Base-by-base conservation (phyloP, 2,113 vertebrate genomes). In the Shinisaurus crocodilurus region DNA sequence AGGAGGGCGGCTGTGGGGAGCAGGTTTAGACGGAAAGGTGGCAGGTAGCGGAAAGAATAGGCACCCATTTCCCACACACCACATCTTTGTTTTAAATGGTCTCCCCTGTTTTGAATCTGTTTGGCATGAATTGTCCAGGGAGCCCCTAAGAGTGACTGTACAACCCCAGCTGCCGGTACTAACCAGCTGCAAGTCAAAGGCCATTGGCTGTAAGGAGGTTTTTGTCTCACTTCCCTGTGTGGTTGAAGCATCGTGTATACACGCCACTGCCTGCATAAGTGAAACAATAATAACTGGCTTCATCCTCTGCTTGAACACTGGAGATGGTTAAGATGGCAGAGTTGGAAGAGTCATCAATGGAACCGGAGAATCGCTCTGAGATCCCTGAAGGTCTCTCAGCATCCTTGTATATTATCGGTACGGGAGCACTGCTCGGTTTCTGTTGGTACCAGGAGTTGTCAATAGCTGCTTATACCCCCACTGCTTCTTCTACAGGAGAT, bases 391-490 rank as follows among this genome's bases (percentile, higher is more conserved):
- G 37, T 40, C 27, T 45, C 0, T 48, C 0, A 16, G 9, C 25
- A 34, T 57, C 3, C 0, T 5, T 0, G 3, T 86, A 74, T 34
- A 75, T 86, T 18, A 86, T 34, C 23, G 23, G 1, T 0, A 2
- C 0, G 2, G 74, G 90, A 29, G 69, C 0, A 23, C 40, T 6
- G 4, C 79, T 85, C 0, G 12, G 60, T 37, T 8, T 48, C 85
- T 95, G 85, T 27, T 94, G 94, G 60, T 83, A 90, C 90, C 93
- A 92, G 50, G 4, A 0, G 34, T 86, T 72, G n/a, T n/a, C 45
- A 45, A 2, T 43, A 1, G 0, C 0, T 27, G 3, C 23, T 54
- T 48, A 86, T 74, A 5, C 32, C 37, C n/a, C 34, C 70, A 40
- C 48, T 57, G 48, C 50, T 86, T 34, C 70, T 74, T 27, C 34